Base-by-base conservation (phyloP, 2,113 vertebrate genomes). In the Notothenia coriiceps region DNA sequence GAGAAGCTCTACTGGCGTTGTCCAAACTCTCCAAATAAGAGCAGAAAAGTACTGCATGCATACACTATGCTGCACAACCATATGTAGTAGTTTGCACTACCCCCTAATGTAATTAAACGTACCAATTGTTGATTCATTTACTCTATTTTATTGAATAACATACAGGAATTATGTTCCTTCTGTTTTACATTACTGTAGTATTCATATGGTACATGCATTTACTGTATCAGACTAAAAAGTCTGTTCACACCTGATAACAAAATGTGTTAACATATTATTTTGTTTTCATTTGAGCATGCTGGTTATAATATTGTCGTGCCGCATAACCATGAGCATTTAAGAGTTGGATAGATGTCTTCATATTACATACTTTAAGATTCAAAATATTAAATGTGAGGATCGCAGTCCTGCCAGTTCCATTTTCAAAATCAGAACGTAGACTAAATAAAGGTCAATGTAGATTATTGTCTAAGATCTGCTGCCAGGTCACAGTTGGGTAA, bases 401-500 rank as follows among this genome's bases (percentile, higher is more conserved):
- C 59, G 43, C 33, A 78, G 10, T 74, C 46, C 46, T 50, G 66
- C 33, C 12, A 20, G 44, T 65, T 63, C 70, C 29, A 35, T 77
- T 65, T 70, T 44, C 22, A 12, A 43, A 79, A 75, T 61, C 15
- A 22, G 52, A 63, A 35, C n/a, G 43, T 44, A 6, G 17, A 35
- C 20, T 25, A 33, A 22, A 72, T 54, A 17, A 14, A 61, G 46
- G 49, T 40, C 35, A 44, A 44, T 18, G 18, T 49, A 66, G 62
- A 76, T 74, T 83, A 6, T 40, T 29, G 25, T 56, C n/a, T 67
- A 75, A 70, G 70, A 82, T 82, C 51, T 82, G 70, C 50, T 78
- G 83, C 70, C 79, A 86, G 59, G 76, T 85, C 77, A 81, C 82
- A 79, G 74, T 71, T 84, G 70, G 78, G 64, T 73, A 50, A n/a